These are phyloP conservation scores for Ormyrus rosae DNA, from an alignment of 2,888 invertebrate species.

Conservation along the genomic window DNA sequence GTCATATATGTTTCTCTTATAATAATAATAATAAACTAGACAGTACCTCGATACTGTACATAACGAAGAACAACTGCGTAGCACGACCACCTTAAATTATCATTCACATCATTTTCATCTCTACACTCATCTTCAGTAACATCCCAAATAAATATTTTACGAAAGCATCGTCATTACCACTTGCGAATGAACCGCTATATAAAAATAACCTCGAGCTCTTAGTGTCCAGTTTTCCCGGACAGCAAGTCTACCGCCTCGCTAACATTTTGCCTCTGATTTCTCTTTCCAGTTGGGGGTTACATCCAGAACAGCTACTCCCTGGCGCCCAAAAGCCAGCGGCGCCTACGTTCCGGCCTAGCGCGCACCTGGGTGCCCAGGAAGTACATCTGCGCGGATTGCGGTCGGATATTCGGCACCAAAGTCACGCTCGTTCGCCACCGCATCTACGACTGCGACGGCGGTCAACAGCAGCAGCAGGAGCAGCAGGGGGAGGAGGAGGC, in stretches of 20 bases:
- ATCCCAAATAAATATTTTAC: no score
- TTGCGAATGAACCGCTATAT: no score
- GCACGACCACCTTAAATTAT: no score
- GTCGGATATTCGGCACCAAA: slow-evolving; percentile 65
- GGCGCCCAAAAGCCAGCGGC: slow-evolving; percentile 57
- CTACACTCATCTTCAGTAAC: no score
- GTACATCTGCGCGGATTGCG: slow-evolving; percentile 69
- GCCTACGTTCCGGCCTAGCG: slow-evolving; percentile 63
- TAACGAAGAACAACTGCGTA: no score
- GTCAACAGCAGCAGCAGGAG: background rate
- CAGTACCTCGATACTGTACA: no score
- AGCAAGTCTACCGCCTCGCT: background rate
- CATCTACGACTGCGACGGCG: slow-evolving; percentile 62
- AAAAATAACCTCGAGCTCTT: no score
- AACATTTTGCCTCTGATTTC: slow-evolving; percentile 16
- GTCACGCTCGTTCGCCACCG: slow-evolving; percentile 69
- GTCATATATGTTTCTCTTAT: no score
- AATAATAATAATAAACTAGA: no score
- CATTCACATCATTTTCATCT: no score
- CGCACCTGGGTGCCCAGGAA: slow-evolving; percentile 62
- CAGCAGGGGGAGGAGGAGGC: slow-evolving; percentile 46
- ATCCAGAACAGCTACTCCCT: slow-evolving; percentile 6
- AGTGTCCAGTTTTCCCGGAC: no score
- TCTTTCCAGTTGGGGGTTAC: slow-evolving; percentile 8
- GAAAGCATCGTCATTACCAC: no score